Evolutionary conservation across 2,888 invertebrate species (phyloP), one percentile per base, ranked within the genome.

Genomic region (Mythimna lalbum): DNA sequence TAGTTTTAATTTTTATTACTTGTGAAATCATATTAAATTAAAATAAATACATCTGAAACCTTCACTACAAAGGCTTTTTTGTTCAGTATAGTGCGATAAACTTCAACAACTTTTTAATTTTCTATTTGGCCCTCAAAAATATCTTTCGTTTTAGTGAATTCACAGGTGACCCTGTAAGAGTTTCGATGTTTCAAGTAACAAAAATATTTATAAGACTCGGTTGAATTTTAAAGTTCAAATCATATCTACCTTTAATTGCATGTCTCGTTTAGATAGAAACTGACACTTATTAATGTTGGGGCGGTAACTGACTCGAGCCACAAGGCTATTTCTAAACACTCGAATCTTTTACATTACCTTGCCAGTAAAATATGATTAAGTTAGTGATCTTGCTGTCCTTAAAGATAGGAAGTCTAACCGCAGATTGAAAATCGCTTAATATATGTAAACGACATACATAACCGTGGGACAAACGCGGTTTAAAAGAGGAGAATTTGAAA

Each of bases 291-390:
- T 69, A 72, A 82, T 72, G 59, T 59, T 43, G 14, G 50, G 57
- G 65, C 68, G 66, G 56, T 43, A 61, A 36, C 49, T 4, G 53
- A 65, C 55, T 59, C 33, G 9, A 60, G 14, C 23, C 19, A 52
- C 65, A 82, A 60, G 68, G 74, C 78, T 68, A 79, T 73, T 66
- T 60, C 55, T 71, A 67, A 21, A 63, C 43, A 73, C 73, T 78
- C 4, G 64, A 64, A 78, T 50, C 57, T 71, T 78, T 63, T 53
- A 64, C 19, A 67, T 50, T 27, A 14, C 66, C 63, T 82, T 78
- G 82, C 62, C 33, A 49, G n/a, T 52, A 78, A 60, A 78, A 63
- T 43, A 55, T 53, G 49, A 78, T 31, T 36, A 69, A 50, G 33
- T 69, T 53, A 52, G 39, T 64, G 49, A 62, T 66, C 55, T 52